Conservation (phyloP, 2,113 vertebrate genomes). For the Tychaedon coryphoeus region DNA sequence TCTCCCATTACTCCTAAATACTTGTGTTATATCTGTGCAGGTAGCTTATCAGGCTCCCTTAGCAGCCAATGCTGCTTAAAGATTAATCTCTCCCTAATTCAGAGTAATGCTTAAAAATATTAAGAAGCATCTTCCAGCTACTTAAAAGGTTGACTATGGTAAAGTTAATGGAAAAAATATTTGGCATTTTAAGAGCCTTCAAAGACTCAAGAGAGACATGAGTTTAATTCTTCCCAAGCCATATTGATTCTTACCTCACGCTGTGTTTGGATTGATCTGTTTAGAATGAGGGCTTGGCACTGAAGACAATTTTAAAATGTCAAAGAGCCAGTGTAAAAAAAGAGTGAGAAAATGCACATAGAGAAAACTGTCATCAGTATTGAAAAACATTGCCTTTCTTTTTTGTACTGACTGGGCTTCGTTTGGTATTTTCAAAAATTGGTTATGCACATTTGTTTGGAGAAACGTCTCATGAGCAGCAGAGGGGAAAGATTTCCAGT, state of each 20-base stretch:
- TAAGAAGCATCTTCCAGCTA: not conserved
- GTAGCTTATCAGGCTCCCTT: not conserved
- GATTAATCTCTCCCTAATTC: not conserved
- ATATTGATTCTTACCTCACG: constrained; percentile 29
- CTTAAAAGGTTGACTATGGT: not conserved
- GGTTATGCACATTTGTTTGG: not conserved
- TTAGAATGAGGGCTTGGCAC: constrained; percentile 36
- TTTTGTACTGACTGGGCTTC: not conserved
- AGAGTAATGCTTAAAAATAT: not conserved
- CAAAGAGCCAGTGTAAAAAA: not conserved
- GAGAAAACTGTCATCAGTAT: not conserved
- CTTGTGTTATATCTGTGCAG: not conserved
- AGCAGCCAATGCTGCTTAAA: not conserved
- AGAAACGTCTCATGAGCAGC: not conserved
- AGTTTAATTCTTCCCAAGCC: constrained; percentile 23
- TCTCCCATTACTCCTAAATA: not conserved
- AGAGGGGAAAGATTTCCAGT: not conserved
- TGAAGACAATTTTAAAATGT: constrained; percentile 50
- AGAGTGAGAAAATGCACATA: not conserved
- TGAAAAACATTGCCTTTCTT: not conserved
- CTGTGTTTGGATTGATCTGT: constrained; percentile 48
- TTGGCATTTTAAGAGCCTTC: constrained; percentile 11
- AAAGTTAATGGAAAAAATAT: not conserved
- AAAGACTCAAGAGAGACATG: constrained; percentile 1
- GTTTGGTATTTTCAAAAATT: not conserved